Evolutionary conservation across 2,888 invertebrate genomes (phyloP), one percentile per base, ranked within the genome.

Genomic region (Tipula confusa): DNA sequence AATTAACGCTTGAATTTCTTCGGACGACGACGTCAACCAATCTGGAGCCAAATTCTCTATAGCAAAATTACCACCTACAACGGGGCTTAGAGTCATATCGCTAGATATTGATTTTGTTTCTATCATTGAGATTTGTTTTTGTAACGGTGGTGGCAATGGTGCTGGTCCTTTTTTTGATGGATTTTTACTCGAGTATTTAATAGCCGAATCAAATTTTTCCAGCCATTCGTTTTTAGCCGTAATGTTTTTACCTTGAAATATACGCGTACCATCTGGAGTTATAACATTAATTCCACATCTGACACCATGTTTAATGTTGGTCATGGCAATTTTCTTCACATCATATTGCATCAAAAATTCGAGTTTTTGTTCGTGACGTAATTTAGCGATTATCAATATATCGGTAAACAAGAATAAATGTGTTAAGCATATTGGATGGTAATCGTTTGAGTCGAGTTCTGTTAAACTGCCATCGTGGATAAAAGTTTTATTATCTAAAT

Each of bases 361-460:
- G 9, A 90, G 84, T 84, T 89, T 88, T 82, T 84, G 84, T 83
- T 89, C 90, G 85, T 89, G 90, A 91, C 91, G 94, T 0, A 89
- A 88, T 83, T 94, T 95, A 29, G 97, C 95, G 84, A 98, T 92
- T 93, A 98, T 95, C 83, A 98, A 92, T 85, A 96, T 94, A 89
- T 98, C 98, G 89, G 95, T 97, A 86, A 98, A 95, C 84, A 99
- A 92, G 90, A 98, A 98, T 36, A 96, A 96, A 88, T 97, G 97
- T 86, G 98, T 95, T 86, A 96, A 93, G 88, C 96, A 96, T 83
- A 97, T 90, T 13, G 96, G 95, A 13, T 94, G 93, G 87, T 96
- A 96, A 88, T 96, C 96, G 85, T 96, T 93, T 0, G 95, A 93
- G 88, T 98, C 97, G 85, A 98, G 91, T 90, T 98, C 98, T 83